These are phyloP conservation scores for Hippoglossus hippoglossus DNA, from an alignment of 2,797 vertebrate species.

Conservation along the genomic window DNA sequence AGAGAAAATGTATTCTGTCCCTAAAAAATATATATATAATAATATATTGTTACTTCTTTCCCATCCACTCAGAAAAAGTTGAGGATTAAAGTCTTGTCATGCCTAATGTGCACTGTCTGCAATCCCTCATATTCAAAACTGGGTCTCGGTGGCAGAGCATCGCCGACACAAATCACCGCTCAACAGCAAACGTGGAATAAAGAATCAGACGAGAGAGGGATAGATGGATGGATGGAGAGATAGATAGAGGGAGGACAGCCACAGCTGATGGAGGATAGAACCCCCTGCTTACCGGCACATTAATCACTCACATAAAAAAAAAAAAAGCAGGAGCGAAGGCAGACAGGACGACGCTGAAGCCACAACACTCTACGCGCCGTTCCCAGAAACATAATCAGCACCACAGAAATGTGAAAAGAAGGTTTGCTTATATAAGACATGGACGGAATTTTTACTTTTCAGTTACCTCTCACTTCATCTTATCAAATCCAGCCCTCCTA, in stretches of 20 bases:
- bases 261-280: constrained; percentile 65
- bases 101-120: constrained; percentile 53
- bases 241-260: constrained; percentile 67
- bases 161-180: constrained; percentile 65
- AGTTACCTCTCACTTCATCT: constrained; percentile 10
- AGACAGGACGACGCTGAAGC: constrained; percentile 65
- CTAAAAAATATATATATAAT: no score
- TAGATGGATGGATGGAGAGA: constrained; percentile 36
- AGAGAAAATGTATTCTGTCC: no score
- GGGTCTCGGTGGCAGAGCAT: constrained; percentile 62
- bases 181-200: constrained; percentile 66
- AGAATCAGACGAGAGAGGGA: constrained; percentile 35
- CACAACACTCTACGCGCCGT: constrained; percentile 61
- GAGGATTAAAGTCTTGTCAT: constrained; percentile 50
- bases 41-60: no score
- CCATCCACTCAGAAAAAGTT: constrained; percentile 8
- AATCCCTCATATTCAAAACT: constrained; percentile 62
- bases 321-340: constrained; percentile 49
- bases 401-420: neutral
- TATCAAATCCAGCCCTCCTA: constrained; percentile 10
- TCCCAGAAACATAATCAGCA: constrained; percentile 27
- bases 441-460: neutral
- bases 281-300: constrained; percentile 70
- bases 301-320: constrained; percentile 81
- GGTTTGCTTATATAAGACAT: constrained; percentile 2